Conservation (phyloP, 2,888 invertebrate species). For the Zaprionus bogoriensis region DNA sequence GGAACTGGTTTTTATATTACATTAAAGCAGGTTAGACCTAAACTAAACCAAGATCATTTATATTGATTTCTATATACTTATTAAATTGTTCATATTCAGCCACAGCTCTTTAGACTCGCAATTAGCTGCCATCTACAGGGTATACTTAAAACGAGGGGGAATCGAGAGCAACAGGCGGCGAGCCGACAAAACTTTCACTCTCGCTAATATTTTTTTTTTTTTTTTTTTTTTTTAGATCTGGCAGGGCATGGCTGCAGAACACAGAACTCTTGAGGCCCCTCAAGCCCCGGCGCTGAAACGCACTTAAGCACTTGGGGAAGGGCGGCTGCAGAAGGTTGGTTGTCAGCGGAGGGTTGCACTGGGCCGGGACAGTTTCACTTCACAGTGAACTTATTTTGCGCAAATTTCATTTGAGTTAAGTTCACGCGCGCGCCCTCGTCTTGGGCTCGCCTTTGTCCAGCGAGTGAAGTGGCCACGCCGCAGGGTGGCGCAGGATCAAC, state of each 20-base stretch:
- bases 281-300: constrained; percentile 3
- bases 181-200: constrained; percentile 49
- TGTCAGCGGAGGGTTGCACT: background rate
- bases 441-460: too few relatives aligned
- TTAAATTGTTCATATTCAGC: too few relatives aligned
- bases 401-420: constrained; percentile 58
- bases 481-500: constrained; percentile 33
- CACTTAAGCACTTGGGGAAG: constrained; percentile 20
- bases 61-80: too few relatives aligned
- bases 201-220: background rate
- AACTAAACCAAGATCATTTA: too few relatives aligned
- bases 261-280: background rate
- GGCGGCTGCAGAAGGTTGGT: background rate
- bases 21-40: too few relatives aligned
- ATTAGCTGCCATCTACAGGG: too few relatives aligned
- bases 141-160: too few relatives aligned
- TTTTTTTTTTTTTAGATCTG: background rate
- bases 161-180: background rate
- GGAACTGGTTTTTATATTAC: too few relatives aligned
- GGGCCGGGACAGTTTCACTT: constrained; percentile 1
- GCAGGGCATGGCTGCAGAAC: background rate
- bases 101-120: too few relatives aligned
- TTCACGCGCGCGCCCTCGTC: constrained; percentile 35
- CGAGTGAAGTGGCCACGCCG: constrained; percentile 45
- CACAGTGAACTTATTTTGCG: constrained; percentile 39